These are phyloP conservation scores for Centroberyx gerrardi DNA, from an alignment of 2,797 vertebrate genomes.

Conservation along the genomic window DNA sequence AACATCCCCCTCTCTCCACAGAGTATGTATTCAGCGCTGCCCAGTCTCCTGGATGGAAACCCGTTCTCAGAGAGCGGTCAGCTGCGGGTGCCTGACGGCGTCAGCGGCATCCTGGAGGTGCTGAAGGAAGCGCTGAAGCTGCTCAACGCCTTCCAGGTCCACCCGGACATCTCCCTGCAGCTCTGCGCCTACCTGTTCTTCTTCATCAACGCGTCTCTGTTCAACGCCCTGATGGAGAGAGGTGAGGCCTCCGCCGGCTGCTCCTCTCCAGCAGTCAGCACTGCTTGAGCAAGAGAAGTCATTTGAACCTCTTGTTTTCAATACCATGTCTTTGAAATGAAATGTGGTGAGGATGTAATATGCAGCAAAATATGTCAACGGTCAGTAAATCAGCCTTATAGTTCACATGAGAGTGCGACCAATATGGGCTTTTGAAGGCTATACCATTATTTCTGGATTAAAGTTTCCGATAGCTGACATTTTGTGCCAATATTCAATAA, in stretches of 20 bases:
- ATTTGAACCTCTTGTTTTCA: too few relatives aligned
- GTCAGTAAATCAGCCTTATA: too few relatives aligned
- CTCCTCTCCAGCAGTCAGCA: background rate
- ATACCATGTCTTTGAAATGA: too few relatives aligned
- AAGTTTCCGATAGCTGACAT: too few relatives aligned
- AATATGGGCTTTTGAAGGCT: too few relatives aligned
- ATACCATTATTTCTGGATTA: too few relatives aligned
- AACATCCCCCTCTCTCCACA: constrained; percentile 38
- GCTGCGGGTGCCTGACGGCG: constrained; percentile 78
- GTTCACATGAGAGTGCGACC: too few relatives aligned
- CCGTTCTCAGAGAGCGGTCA: constrained; percentile 84
- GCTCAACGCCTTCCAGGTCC: constrained; percentile 83
- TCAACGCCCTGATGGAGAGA: constrained; percentile 89
- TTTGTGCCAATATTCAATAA: too few relatives aligned
- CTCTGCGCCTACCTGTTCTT: constrained; percentile 88
- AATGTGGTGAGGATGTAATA: too few relatives aligned
- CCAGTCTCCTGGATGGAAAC: constrained; percentile 86
- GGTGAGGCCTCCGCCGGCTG: constrained; percentile 62
- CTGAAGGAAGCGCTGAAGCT: constrained; percentile 83
- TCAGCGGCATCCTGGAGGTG: constrained; percentile 79
- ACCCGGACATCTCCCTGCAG: constrained; percentile 83
- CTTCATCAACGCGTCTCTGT: constrained; percentile 89
- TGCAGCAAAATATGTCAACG: too few relatives aligned
- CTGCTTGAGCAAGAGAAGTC: too few relatives aligned
- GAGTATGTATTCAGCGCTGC: constrained; percentile 85